Conservation (phyloP, 1,140 invertebrate species). For the Penaeus chinensis region DNA sequence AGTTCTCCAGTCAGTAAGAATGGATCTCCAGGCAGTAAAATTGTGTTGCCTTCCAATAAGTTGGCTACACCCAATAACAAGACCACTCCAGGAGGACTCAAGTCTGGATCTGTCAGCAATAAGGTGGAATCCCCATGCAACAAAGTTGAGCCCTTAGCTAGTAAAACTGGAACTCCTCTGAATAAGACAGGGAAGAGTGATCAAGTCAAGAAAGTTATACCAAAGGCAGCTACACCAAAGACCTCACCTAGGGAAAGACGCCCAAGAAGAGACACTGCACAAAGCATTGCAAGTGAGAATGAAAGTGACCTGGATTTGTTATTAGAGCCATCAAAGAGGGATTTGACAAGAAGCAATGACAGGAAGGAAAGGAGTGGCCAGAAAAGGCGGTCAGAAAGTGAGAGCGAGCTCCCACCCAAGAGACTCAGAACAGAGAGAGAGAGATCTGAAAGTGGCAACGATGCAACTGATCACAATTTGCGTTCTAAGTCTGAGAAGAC, state of each 20-base stretch:
- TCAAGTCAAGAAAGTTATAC: conserved; percentile 9
- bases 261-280: conserved; percentile 27
- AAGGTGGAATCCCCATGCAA: conserved; percentile 8
- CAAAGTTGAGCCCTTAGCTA: conserved; percentile 15
- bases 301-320: conserved; percentile 26
- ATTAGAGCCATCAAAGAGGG: conserved; percentile 29
- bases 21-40: conserved; percentile 18
- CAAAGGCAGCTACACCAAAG: conserved; percentile 24
- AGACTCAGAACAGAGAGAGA: conserved; percentile 17
- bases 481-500: conserved; percentile 37
- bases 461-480: conserved; percentile 40
- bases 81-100: too few species aligned
- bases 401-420: conserved; percentile 26
- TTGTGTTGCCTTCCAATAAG: conserved; percentile 21
- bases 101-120: not conserved
- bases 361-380: conserved; percentile 11
- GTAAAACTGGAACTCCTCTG: not conserved
- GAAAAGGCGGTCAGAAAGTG: conserved; percentile 44
- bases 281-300: conserved; percentile 27
- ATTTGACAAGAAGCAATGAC: not conserved
- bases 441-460: conserved; percentile 5
- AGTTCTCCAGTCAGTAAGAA: conserved; percentile 18
- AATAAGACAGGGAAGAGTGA: conserved; percentile 29
- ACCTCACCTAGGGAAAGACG: conserved; percentile 39
- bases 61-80: conserved; percentile 27